Evolutionary conservation across 2,888 invertebrate species (phyloP).

Genomic region (Chrysolina oricalcia): DNA sequence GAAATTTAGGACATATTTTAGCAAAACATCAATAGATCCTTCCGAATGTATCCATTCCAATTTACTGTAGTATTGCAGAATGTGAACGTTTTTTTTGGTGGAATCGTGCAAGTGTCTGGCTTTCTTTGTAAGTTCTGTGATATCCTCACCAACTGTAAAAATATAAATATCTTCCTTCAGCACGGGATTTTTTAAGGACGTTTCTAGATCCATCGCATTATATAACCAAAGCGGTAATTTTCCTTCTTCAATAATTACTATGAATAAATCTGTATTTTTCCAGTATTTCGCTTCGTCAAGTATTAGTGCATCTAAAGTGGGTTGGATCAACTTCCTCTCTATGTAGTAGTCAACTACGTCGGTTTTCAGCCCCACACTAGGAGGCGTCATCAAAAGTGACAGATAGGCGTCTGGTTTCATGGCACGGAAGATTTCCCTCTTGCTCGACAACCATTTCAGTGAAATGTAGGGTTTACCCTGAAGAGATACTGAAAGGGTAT

Average conservation of each 20-base stretch:
- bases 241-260: slow-evolving; percentile 13
- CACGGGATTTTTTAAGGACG: slow-evolving; percentile 2
- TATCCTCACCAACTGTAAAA: neutral
- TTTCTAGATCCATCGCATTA: neutral
- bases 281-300: slow-evolving; percentile 20
- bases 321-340: slow-evolving; percentile 21
- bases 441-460: neutral
- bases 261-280: slow-evolving; percentile 27
- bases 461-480: neutral
- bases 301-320: neutral
- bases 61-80: neutral
- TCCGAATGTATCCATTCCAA: slow-evolving; percentile 33
- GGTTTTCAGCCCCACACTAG: neutral
- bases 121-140: neutral
- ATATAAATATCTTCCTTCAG: slow-evolving; percentile 20
- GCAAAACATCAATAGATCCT: slow-evolving; percentile 24
- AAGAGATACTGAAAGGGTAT: neutral
- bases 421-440: neutral
- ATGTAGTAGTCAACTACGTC: slow-evolving; percentile 34
- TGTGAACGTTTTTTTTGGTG: slow-evolving; percentile 4
- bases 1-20: neutral
- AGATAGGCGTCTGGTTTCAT: slow-evolving; percentile 32
- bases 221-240: neutral
- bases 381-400: neutral
- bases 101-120: neutral